Evolutionary conservation across 2,113 vertebrate species (phyloP), one percentile per base, ranked within the genome.

Genomic region (Phycodurus eques): DNA sequence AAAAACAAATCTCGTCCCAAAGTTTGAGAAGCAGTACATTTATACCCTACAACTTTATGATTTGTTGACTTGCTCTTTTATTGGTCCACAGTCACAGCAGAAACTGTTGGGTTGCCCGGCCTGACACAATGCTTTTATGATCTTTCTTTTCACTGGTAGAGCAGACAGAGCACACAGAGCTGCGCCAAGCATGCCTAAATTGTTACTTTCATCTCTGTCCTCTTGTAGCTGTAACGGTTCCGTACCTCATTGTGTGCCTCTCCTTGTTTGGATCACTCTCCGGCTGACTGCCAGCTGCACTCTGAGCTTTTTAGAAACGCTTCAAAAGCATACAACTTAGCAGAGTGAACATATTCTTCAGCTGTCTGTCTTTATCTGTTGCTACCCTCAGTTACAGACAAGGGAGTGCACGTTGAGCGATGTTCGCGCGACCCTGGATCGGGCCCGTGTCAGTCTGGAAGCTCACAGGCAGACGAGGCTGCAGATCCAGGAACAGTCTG

Each of bases 401-500:
- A 80, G 71, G 10, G 75, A 88, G 62, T 69, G 76, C 72, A 83
- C 72, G 73, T 81, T 85, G 75, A 88, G 83, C 70, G 33, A 78
- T 49, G 70, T 75, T 27, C 73, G 66, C 61, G 74, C 88, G 84
- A 88, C 75, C 65, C 44, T 75, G 78, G 76, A 79, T 73, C 77
- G 82, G 77, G 83, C 91, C 75, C 83, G 83, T 64, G 71, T 42
- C 57, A 83, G 74, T 80, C 87, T 87, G 68, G 81, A 84, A 67
- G 67, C 75, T 47, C 87, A 80, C 72, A 87, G 74, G 57, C 82
- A 83, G 75, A 83, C 87, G 78, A 87, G 78, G 72, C 73, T 88
- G 83, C 87, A 89, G 76, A 83, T 87, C 75, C 89, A 87, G 85
- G 66, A 85, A 59, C 89, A 91, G 84, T 33, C 92, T 75, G 78